Conservation (phyloP, 2,888 invertebrate genomes). For the Hololepta plana region DNA sequence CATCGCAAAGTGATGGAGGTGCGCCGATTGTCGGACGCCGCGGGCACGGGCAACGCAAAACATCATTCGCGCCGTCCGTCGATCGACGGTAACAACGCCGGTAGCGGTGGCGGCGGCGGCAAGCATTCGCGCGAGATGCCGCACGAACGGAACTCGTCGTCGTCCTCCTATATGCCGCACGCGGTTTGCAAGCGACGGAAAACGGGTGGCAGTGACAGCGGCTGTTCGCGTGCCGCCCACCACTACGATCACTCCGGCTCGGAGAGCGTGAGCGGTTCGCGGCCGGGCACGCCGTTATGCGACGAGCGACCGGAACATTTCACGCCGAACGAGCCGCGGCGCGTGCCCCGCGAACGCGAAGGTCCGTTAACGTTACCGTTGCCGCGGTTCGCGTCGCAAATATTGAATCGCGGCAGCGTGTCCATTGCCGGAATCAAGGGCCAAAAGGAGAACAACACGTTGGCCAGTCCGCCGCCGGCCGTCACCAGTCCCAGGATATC, state of each 20-base stretch:
- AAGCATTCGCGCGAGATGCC: conserved; percentile 17
- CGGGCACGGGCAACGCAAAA: conserved; percentile 16
- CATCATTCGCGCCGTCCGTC: conserved; percentile 29
- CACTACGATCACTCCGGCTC: conserved; percentile 38
- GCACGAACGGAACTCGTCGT: background rate
- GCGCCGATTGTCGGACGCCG: conserved; percentile 31
- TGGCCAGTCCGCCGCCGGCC: conserved; percentile 26
- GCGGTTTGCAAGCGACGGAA: conserved; percentile 35
- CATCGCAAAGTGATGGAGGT: conserved; percentile 31
- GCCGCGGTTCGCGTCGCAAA: conserved; percentile 57
- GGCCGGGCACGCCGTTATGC: conserved; percentile 72
- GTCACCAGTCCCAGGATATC: conserved; percentile 30
- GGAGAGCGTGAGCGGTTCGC: conserved; percentile 48
- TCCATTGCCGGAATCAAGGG: conserved; percentile 27
- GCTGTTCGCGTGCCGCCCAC: conserved; percentile 17
- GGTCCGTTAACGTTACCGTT: conserved; percentile 67
- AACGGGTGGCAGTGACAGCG: conserved; percentile 25
- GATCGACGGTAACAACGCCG: too few relatives aligned
- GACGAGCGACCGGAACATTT: conserved; percentile 64
- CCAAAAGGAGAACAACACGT: conserved; percentile 21
- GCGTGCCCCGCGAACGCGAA: conserved; percentile 35
- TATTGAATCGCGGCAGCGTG: conserved; percentile 22
- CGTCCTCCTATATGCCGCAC: conserved; percentile 22
- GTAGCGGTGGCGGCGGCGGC: conserved; percentile 29
- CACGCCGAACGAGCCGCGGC: conserved; percentile 55